A percentile compares a stretch with the other conserved stretches of the same genome.
These are phyloP conservation scores for Aspidoscelis tigris DNA, from an alignment of 2,113 vertebrate species.

Conservation along the genomic window DNA sequence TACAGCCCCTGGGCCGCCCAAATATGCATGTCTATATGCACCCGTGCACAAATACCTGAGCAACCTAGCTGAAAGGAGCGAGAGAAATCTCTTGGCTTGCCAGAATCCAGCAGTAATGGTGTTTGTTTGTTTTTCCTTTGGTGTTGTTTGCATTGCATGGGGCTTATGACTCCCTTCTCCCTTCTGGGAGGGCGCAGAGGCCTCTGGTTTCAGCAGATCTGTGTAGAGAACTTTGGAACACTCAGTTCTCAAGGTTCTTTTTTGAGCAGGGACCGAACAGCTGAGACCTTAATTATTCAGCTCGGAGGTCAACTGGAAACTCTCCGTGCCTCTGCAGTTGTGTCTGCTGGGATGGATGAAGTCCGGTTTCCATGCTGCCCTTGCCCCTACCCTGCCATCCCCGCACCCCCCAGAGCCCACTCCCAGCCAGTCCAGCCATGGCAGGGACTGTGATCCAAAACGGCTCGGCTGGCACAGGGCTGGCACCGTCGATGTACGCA, in stretches of 20 bases:
- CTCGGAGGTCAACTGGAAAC: neutral
- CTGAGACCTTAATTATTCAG: neutral
- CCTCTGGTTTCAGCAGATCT: neutral
- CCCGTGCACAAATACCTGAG: neutral
- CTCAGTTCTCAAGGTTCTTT: neutral
- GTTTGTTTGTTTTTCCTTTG: neutral
- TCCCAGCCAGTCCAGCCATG: too few relatives aligned
- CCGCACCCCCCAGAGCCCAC: too few relatives aligned
- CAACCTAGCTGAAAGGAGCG: neutral
- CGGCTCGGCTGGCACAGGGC: too few relatives aligned
- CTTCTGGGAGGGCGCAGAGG: neutral
- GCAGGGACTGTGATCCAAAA: too few relatives aligned
- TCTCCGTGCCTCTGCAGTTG: neutral
- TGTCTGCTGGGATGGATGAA: neutral
- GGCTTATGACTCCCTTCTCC: neutral
- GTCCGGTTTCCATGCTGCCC: neutral
- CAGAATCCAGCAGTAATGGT: neutral
- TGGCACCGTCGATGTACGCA: too few relatives aligned
- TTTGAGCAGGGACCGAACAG: neutral
- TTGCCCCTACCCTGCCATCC: too few relatives aligned
- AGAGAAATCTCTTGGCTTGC: neutral
- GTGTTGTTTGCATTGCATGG: neutral
- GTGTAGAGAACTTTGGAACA: neutral
- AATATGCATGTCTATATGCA: neutral
- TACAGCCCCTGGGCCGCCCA: neutral